Conservation (phyloP, 2,888 invertebrate species). For the Heliconius erato region DNA sequence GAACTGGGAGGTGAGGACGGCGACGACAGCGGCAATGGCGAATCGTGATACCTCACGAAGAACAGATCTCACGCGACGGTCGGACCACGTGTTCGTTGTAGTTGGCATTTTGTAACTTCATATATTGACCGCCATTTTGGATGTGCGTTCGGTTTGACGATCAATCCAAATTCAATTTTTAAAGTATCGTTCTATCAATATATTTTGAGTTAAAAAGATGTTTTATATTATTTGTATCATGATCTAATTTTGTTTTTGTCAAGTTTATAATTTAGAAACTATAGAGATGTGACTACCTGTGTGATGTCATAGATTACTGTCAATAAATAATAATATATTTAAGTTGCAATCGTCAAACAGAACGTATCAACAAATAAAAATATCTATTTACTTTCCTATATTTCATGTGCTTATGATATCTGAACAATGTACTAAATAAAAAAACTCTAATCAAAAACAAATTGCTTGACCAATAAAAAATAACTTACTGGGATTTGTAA, state of each 20-base stretch:
- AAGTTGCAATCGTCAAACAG: conserved; percentile 16
- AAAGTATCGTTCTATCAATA: neutral
- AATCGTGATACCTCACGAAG: conserved; percentile 89
- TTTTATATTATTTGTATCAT: neutral
- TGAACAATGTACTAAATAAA: neutral
- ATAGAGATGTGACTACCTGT: neutral
- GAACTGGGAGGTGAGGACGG: conserved; percentile 91
- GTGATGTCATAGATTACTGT: neutral
- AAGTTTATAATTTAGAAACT: neutral
- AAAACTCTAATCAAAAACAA: neutral
- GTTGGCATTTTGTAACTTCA: conserved; percentile 16
- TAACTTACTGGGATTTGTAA: conserved; percentile 10
- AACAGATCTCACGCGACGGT: conserved; percentile 56
- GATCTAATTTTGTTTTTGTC: neutral
- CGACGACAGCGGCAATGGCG: conserved; percentile 96
- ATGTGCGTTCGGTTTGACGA: conserved; percentile 14
- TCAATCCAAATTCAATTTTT: neutral
- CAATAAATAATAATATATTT: neutral
- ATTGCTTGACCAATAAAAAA: conserved; percentile 28
- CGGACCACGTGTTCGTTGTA: conserved; percentile 56
- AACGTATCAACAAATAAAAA: neutral
- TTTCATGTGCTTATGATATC: neutral
- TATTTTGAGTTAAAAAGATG: neutral
- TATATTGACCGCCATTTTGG: neutral
- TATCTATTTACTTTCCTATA: neutral